Evolutionary conservation across 2,797 vertebrate genomes (phyloP).

Genomic region (Catharus ustulatus): DNA sequence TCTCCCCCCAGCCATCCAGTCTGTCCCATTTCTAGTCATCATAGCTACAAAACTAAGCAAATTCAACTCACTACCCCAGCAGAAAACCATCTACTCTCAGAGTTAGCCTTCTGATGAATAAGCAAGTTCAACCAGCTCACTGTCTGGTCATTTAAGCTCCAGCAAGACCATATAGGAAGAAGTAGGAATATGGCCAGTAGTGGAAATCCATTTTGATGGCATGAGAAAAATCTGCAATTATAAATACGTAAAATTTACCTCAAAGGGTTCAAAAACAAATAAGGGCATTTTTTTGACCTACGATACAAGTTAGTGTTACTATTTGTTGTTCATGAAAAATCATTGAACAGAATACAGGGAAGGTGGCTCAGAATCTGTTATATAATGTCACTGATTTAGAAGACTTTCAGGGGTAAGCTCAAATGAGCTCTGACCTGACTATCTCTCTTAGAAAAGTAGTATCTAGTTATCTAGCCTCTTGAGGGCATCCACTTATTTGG

Average conservation of each 20-base stretch:
- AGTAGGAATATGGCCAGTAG: neutral
- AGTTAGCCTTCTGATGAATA: neutral
- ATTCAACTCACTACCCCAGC: neutral
- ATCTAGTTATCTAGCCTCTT: neutral
- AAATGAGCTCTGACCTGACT: neutral
- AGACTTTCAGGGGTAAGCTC: neutral
- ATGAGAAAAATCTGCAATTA: neutral
- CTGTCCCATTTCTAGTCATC: neutral
- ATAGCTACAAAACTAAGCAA: neutral
- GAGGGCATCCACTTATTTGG: neutral
- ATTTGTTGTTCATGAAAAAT: neutral
- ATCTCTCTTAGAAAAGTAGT: neutral
- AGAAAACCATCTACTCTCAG: neutral
- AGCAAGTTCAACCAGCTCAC: neutral
- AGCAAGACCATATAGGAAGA: accelerated
- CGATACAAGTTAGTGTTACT: neutral
- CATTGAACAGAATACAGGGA: neutral
- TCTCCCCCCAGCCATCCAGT: neutral
- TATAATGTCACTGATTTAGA: neutral
- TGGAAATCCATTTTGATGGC: neutral
- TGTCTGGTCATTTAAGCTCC: neutral
- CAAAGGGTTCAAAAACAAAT: neutral
- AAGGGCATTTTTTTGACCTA: neutral
- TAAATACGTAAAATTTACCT: neutral
- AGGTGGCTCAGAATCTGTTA: neutral